These are phyloP conservation scores for Excalfactoria chinensis DNA, from an alignment of 2,113 vertebrate species.

Conservation along the genomic window DNA sequence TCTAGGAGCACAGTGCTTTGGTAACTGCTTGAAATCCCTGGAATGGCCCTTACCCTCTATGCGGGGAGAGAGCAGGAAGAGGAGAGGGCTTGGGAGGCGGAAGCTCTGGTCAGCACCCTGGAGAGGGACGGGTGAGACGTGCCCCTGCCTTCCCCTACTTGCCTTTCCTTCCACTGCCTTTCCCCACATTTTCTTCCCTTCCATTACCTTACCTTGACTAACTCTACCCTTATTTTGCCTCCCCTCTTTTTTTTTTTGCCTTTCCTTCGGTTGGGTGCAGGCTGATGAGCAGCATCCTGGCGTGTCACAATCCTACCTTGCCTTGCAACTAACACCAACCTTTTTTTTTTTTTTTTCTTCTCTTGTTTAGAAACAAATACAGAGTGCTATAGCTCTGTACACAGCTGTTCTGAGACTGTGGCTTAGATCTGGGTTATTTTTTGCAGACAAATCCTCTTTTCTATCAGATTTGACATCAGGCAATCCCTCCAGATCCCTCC, in stretches of 20 bases:
- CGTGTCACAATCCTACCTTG: neutral
- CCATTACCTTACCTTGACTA: neutral
- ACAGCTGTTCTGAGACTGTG: conserved; percentile 51
- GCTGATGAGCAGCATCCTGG: neutral
- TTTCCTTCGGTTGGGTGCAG: neutral
- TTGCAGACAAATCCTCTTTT: conserved; percentile 74
- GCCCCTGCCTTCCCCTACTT: neutral
- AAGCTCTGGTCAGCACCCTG: conserved; percentile 59
- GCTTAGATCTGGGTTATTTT: conserved; percentile 70
- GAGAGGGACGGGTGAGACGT: neutral
- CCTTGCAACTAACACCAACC: neutral
- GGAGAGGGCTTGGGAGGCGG: neutral
- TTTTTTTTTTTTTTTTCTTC: neutral
- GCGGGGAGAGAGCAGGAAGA: neutral
- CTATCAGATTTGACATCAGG: conserved; percentile 72
- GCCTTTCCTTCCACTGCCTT: neutral
- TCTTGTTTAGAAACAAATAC: conserved; percentile 12
- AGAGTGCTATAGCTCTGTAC: neutral
- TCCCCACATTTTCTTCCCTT: neutral
- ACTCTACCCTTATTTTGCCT: neutral
- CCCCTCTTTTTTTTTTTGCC: neutral
- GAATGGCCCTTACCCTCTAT: neutral
- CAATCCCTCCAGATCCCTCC: conserved; percentile 52
- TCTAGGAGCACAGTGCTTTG: neutral
- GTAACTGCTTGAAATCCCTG: neutral